phyloP scores from a whole-genome alignment of 2,888 invertebrate species.

The Euzetes globulus region DNA sequence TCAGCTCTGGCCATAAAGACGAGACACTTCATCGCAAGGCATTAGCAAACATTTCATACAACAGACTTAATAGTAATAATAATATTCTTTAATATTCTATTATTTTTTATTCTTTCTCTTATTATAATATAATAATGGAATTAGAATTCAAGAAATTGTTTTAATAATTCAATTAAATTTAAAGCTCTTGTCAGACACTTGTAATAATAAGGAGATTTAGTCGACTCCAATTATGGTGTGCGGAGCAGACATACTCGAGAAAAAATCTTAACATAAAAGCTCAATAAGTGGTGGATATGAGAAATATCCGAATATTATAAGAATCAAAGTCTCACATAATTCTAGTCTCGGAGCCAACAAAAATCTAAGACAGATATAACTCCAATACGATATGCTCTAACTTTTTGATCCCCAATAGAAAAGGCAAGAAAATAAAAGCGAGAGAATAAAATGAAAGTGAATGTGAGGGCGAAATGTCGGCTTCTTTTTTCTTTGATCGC shows the following conservation, averaged over 20 bases:
- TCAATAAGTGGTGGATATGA: slow-evolving; percentile 15
- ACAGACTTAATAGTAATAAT: neutral
- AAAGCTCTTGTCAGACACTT: neutral
- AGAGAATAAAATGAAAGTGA: neutral
- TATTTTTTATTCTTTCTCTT: neutral
- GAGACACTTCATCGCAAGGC: neutral
- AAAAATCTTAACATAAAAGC: neutral
- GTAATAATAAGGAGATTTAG: neutral
- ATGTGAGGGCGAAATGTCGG: neutral
- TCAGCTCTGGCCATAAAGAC: slow-evolving; percentile 9
- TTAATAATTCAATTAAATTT: slow-evolving; percentile 5
- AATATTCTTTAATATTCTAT: too few relatives aligned
- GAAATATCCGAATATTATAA: slow-evolving; percentile 2
- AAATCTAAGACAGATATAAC: neutral
- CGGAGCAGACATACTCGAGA: neutral
- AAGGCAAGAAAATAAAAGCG: neutral
- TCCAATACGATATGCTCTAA: slow-evolving; percentile 4
- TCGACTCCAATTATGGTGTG: neutral
- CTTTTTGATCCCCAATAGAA: slow-evolving; percentile 20
- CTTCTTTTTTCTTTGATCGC: slow-evolving; percentile 7
- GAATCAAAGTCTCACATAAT: slow-evolving; percentile 13
- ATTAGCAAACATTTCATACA: neutral
- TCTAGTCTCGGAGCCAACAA: neutral
- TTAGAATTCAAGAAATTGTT: neutral
- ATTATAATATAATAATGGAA: neutral